phyloP scores from a whole-genome alignment of 2,888 invertebrate species.

The Rhamnusium bicolor region DNA sequence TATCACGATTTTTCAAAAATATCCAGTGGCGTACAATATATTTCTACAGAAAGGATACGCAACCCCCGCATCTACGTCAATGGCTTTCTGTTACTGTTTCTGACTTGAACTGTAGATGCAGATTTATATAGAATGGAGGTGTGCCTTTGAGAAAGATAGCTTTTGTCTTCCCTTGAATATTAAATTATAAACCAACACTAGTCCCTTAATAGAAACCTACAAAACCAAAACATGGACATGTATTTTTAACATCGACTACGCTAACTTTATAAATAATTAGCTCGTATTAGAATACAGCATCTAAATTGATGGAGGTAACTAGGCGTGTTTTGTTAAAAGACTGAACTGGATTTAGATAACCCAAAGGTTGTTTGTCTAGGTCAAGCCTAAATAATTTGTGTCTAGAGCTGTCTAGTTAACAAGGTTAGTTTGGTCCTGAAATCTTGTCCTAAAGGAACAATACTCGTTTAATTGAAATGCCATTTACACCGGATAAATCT shows the following conservation, averaged over 20 bases:
- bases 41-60: no score
- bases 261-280: background rate
- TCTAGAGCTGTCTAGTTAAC: background rate
- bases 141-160: no score
- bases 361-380: constrained; percentile 11
- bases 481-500: background rate
- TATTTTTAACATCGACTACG: background rate
- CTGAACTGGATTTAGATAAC: background rate
- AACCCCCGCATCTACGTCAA: no score
- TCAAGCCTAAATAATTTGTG: constrained; percentile 9
- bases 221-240: no score
- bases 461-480: background rate
- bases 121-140: no score
- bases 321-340: background rate
- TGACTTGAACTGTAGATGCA: no score
- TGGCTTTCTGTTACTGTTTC: no score
- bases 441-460: background rate
- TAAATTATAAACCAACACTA: no score
- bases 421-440: background rate
- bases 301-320: background rate
- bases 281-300: background rate
- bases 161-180: no score
- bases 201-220: no score
- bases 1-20: no score
- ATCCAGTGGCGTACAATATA: no score